A percentile compares a stretch with the other conserved stretches of the same genome.
Conservation (phyloP, 1,140 invertebrate genomes). For the Galleria mellonella region DNA sequence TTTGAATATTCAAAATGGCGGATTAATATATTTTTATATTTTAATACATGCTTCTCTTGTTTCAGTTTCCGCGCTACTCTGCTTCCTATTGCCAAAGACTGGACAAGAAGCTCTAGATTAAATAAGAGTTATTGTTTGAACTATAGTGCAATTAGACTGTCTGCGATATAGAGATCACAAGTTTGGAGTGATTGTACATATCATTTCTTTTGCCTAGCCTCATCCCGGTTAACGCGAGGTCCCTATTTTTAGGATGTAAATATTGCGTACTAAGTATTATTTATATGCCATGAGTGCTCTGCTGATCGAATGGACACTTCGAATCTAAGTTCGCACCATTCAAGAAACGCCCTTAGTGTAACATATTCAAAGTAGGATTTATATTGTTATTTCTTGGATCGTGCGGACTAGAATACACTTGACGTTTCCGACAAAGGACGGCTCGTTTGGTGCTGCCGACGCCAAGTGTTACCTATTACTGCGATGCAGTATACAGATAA, state of each 20-base stretch:
- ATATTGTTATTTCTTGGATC: too few relatives aligned
- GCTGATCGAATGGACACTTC: too few relatives aligned
- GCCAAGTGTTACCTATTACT: constrained; percentile 39
- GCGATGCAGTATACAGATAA: constrained; percentile 55
- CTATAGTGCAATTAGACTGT: constrained; percentile 57
- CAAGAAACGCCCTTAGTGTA: too few relatives aligned
- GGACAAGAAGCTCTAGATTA: constrained; percentile 80
- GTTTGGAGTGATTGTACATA: constrained; percentile 49
- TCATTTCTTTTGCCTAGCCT: constrained; percentile 9
- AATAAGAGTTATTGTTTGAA: constrained; percentile 12
- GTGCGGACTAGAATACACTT: too few relatives aligned
- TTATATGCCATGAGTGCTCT: constrained; percentile 23
- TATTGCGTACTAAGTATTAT: constrained; percentile 59
- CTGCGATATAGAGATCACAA: constrained; percentile 31
- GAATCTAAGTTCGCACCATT: too few relatives aligned
- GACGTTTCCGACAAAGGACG: too few relatives aligned
- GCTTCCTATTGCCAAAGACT: constrained; percentile 80
- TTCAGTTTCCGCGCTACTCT: constrained; percentile 79
- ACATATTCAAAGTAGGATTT: too few relatives aligned
- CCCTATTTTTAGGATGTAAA: constrained; percentile 49
- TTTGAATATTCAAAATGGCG: too few relatives aligned
- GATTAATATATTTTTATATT: too few relatives aligned
- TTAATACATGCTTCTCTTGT: constrained; percentile 39
- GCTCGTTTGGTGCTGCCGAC: not conserved
- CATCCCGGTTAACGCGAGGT: too few relatives aligned